Evolutionary conservation across 2,888 invertebrate species (phyloP).

Genomic region (Julus scanicus): DNA sequence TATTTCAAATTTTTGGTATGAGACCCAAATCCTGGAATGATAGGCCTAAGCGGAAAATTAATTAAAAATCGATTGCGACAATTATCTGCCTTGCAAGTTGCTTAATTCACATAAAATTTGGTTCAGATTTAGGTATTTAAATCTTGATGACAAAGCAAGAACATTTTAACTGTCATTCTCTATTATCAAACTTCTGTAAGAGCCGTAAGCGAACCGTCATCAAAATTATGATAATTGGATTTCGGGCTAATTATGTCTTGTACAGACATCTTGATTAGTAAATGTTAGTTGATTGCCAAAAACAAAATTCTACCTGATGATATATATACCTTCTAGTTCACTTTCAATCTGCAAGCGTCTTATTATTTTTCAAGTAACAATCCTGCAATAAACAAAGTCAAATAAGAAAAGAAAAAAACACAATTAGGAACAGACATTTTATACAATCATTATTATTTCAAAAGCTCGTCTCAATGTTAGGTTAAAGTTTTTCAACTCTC

Average conservation of each 20-base stretch:
- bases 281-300: not conserved
- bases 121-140: too few species aligned
- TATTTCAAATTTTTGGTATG: too few species aligned
- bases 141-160: too few species aligned
- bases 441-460: constrained; percentile 15
- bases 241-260: not conserved
- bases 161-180: too few species aligned
- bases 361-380: not conserved
- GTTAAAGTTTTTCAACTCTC: not conserved
- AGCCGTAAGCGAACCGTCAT: too few species aligned
- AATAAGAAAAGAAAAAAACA: not conserved
- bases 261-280: not conserved
- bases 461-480: not conserved
- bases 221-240: too few species aligned
- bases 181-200: too few species aligned
- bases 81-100: too few species aligned
- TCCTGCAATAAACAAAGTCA: not conserved
- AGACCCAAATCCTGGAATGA: too few species aligned
- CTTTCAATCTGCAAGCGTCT: not conserved
- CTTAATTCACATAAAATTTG: too few species aligned
- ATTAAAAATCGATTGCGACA: too few species aligned
- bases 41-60: too few species aligned
- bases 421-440: not conserved
- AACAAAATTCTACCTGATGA: not conserved
- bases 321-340: not conserved